A percentile compares a stretch with the other conserved stretches of the same genome.
Conservation (phyloP, 1,140 invertebrate species). For the Microplitis demolitor region DNA sequence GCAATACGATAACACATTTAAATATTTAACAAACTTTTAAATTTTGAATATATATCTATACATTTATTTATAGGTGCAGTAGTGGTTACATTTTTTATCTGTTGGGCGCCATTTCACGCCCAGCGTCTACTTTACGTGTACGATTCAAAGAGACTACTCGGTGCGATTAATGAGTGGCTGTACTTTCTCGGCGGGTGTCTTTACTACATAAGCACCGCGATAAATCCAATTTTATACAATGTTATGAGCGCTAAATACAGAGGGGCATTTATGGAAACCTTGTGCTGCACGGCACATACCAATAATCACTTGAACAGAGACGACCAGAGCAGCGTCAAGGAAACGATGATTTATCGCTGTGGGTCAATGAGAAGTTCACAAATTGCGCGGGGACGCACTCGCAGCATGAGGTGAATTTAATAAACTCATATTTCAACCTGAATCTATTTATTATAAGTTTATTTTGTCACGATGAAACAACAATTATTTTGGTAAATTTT, state of each 20-base stretch:
- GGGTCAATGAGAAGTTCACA: conserved; percentile 18
- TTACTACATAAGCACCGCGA: conserved; percentile 86
- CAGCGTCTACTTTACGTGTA: conserved; percentile 82
- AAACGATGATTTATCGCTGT: conserved; percentile 22
- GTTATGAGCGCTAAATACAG: conserved; percentile 88
- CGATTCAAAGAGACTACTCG: conserved; percentile 58
- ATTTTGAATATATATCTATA: no score
- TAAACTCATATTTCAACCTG: no score
- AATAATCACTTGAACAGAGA: conserved; percentile 22
- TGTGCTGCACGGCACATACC: conserved; percentile 53
- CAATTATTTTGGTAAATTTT: no score
- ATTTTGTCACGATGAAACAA: no score
- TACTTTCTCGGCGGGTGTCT: conserved; percentile 79
- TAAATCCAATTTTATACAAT: conserved; percentile 91
- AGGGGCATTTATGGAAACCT: conserved; percentile 77
- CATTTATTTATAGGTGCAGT: conserved; percentile 77
- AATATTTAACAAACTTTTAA: no score
- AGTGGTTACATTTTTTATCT: conserved; percentile 93
- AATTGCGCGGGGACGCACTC: conserved; percentile 19
- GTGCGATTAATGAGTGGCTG: conserved; percentile 75
- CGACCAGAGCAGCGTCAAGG: conserved; percentile 25
- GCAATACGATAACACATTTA: no score
- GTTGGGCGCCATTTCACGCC: conserved; percentile 96
- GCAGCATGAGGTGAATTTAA: conserved; percentile 19
- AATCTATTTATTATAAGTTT: no score